phyloP scores from a whole-genome alignment of 1,140 invertebrate genomes.

The Centruroides vittatus region DNA sequence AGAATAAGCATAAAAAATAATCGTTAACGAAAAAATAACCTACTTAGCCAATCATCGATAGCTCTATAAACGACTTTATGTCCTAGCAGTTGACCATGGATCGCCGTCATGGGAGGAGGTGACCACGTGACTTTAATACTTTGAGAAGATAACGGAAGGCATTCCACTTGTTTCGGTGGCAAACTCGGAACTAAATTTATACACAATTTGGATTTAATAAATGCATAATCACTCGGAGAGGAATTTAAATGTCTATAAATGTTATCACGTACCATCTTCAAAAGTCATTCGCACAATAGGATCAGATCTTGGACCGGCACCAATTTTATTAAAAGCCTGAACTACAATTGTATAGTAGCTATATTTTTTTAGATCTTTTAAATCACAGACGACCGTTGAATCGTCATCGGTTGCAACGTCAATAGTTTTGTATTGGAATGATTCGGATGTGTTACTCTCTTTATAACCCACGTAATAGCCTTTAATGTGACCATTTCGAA shows the following conservation, averaged over 20 bases:
- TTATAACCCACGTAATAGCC: conserved; percentile 86
- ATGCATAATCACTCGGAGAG: not conserved
- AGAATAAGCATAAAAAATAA: no score
- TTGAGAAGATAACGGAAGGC: conserved; percentile 79
- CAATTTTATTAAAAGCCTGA: conserved; percentile 30
- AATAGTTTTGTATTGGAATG: conserved; percentile 25
- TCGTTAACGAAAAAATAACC: not conserved
- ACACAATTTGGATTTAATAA: no score
- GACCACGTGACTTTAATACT: conserved; percentile 90
- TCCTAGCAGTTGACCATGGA: conserved; percentile 87
- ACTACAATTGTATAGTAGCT: conserved; percentile 27
- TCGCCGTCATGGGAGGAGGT: conserved; percentile 69
- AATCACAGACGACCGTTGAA: not conserved
- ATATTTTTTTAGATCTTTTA: conserved; percentile 5
- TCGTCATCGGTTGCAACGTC: not conserved
- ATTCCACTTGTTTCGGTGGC: conserved; percentile 77
- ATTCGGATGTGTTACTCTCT: conserved; percentile 26
- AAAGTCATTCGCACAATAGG: not conserved
- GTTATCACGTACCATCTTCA: not conserved
- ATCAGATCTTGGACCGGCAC: conserved; percentile 29
- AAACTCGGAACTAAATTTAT: conserved; percentile 60
- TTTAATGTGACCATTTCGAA: conserved; percentile 79
- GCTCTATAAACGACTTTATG: conserved; percentile 93
- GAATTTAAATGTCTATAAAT: not conserved
- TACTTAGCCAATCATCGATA: conserved; percentile 44